These are phyloP conservation scores for Neoaliturus tenellus DNA, from an alignment of 2,888 invertebrate genomes.

Conservation along the genomic window DNA sequence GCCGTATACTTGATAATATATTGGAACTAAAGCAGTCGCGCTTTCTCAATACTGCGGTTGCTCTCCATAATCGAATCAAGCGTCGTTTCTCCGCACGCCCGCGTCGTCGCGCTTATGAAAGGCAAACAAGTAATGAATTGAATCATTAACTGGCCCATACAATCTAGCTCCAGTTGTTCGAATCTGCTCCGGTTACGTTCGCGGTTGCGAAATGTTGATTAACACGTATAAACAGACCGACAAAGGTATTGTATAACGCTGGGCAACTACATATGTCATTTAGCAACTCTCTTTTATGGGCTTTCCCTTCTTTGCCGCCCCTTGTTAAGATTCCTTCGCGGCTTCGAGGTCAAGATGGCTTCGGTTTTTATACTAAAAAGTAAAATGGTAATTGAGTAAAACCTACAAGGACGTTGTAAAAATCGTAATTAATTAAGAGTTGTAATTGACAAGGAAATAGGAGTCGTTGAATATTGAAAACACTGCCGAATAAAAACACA, in stretches of 20 bases:
- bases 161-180: neutral
- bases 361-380: neutral
- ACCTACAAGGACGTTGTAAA: neutral
- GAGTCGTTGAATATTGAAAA: neutral
- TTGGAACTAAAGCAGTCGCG: no score
- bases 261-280: slow-evolving; percentile 12
- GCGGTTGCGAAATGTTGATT: slow-evolving; percentile 9
- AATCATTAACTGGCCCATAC: neutral
- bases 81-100: no score
- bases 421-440: no score
- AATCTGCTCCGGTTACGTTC: neutral
- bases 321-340: neutral
- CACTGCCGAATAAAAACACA: no score
- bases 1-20: no score
- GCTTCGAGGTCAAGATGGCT: neutral
- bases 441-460: no score
- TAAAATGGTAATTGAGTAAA: neutral
- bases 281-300: slow-evolving; percentile 35
- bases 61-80: no score
- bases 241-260: slow-evolving; percentile 31
- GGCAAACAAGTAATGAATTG: neutral
- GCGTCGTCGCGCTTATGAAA: neutral
- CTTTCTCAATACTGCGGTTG: no score
- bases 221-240: neutral
- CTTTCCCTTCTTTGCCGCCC: slow-evolving; percentile 16